Percentiles rank a stretch among this genome's conserved stretches.
Evolutionary conservation across 1,140 invertebrate species (phyloP).

Genomic region (Amphibalanus amphitrite): DNA sequence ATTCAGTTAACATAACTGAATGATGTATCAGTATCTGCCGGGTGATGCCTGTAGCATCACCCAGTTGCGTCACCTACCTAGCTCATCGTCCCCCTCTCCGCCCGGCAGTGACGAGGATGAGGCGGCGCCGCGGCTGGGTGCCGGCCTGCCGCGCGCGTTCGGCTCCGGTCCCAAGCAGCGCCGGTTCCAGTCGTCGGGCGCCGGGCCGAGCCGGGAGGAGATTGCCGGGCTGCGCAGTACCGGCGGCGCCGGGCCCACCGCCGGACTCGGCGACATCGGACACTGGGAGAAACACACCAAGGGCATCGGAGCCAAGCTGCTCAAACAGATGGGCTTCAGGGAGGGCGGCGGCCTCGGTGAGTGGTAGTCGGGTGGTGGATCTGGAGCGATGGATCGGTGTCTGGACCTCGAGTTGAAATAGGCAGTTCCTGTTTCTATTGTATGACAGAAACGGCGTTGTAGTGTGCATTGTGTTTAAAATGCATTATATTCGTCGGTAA

Average conservation of each 20-base stretch:
- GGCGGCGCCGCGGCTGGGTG: constrained; percentile 16
- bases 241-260: not conserved
- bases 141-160: not conserved
- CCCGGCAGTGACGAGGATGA: constrained; percentile 33
- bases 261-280: constrained; percentile 34
- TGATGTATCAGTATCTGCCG: too few species aligned
- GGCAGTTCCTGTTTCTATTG: too few species aligned
- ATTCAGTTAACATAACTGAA: too few species aligned
- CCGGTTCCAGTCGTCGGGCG: not conserved
- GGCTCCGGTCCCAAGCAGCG: not conserved
- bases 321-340: constrained; percentile 92
- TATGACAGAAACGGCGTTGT: too few species aligned
- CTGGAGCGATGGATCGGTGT: too few species aligned
- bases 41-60: too few species aligned
- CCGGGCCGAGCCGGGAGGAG: not conserved
- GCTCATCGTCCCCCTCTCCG: too few species aligned
- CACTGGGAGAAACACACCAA: constrained; percentile 87
- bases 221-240: not conserved
- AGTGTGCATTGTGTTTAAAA: too few species aligned
- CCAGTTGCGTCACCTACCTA: too few species aligned
- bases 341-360: constrained; percentile 84
- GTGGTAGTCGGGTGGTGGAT: too few species aligned
- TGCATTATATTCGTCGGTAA: too few species aligned
- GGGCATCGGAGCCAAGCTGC: constrained; percentile 84
- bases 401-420: too few species aligned